phyloP scores from a whole-genome alignment of 2,113 vertebrate genomes.

The Strix aluco region DNA sequence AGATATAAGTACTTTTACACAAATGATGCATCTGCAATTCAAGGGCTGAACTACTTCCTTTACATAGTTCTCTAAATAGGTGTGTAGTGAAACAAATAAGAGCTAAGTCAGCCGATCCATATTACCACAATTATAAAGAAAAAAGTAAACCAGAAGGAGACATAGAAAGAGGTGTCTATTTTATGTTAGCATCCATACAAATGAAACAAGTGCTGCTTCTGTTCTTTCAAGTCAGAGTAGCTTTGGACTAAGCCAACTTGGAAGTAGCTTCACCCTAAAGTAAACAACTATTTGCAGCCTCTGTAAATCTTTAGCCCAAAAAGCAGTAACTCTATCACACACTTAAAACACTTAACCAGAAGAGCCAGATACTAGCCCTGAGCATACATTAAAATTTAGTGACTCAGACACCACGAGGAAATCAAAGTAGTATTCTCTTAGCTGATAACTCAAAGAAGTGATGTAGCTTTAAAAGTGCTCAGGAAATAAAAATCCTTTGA shows the following conservation, averaged over 20 bases:
- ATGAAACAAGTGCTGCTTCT: neutral
- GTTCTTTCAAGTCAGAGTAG: neutral
- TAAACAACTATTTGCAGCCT: neutral
- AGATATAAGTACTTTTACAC: neutral
- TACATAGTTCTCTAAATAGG: neutral
- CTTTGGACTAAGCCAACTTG: neutral
- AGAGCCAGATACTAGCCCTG: neutral
- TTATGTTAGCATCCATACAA: neutral
- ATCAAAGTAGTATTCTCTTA: neutral
- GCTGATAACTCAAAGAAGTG: neutral
- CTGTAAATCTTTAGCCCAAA: neutral
- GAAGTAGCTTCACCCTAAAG: neutral
- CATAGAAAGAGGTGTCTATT: neutral
- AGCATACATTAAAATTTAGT: neutral
- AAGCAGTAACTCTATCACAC: neutral
- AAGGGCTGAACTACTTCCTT: neutral
- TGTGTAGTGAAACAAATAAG: neutral
- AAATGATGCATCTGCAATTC: neutral
- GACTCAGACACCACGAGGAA: neutral
- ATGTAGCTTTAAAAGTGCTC: neutral
- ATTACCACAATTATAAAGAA: neutral
- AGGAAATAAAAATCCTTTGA: neutral
- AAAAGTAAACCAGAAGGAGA: neutral
- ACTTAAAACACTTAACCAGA: neutral
- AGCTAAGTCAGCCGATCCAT: neutral